Conservation (phyloP, 2,113 vertebrate genomes). For the Peromyscus leucopus region DNA sequence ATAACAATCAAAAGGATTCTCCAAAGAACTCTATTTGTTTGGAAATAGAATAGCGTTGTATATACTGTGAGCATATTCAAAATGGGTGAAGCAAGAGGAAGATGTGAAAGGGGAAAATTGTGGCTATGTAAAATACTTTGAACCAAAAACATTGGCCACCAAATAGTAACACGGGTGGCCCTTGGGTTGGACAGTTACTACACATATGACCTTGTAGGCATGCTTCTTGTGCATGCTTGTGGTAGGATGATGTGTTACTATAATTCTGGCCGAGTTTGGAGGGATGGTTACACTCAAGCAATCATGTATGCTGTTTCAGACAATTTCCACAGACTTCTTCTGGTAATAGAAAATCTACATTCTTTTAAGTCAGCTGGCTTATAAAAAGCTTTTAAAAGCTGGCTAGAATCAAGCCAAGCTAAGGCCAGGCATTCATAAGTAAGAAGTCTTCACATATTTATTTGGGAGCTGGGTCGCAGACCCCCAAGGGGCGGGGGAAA, state of each 20-base stretch:
- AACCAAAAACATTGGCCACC: background rate
- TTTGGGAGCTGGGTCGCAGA: too few relatives aligned
- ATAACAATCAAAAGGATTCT: conserved; percentile 15
- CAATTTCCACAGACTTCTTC: background rate
- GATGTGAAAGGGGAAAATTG: background rate
- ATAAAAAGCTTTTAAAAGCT: too few relatives aligned
- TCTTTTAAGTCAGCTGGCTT: background rate
- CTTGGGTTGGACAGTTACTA: background rate
- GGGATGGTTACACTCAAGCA: background rate
- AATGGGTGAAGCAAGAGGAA: background rate
- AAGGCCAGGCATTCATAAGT: too few relatives aligned
- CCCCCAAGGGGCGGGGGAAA: too few relatives aligned
- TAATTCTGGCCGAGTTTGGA: background rate
- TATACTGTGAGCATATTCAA: background rate
- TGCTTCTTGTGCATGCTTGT: background rate
- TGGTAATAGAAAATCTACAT: background rate
- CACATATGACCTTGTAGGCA: background rate
- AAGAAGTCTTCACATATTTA: too few relatives aligned
- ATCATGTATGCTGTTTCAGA: background rate
- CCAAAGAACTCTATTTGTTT: background rate
- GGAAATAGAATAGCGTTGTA: background rate
- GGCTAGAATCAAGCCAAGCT: too few relatives aligned
- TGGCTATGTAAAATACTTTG: background rate
- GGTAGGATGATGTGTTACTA: background rate
- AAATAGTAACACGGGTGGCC: background rate